Conservation (phyloP, 2,797 vertebrate genomes). For the Eutrigla gurnardus region DNA sequence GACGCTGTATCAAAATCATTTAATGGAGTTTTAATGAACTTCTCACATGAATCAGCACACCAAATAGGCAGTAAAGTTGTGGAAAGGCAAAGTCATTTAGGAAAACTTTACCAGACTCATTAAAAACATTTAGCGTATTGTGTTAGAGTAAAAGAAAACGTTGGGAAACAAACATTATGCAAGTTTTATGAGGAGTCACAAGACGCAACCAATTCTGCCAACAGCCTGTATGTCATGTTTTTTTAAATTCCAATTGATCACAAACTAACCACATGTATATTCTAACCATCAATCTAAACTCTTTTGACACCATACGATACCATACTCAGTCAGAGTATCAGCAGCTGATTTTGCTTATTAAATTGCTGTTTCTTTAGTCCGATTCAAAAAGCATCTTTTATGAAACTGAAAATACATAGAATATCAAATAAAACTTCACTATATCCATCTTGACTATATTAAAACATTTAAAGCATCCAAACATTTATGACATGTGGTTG, state of each 20-base stretch:
- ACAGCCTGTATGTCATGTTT: neutral
- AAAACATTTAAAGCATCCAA: no score
- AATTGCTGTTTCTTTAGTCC: no score
- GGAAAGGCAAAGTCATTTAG: constrained; percentile 18
- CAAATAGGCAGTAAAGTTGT: constrained; percentile 9
- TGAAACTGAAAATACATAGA: no score
- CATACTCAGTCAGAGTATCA: no score
- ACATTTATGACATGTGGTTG: no score
- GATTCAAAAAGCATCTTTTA: no score
- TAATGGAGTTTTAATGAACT: constrained; percentile 26
- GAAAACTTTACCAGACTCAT: constrained; percentile 34
- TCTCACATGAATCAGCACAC: constrained; percentile 26
- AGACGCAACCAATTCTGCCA: constrained; percentile 5
- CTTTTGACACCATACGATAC: neutral
- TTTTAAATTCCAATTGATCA: neutral
- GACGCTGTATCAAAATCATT: constrained; percentile 14
- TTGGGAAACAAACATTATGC: constrained; percentile 50
- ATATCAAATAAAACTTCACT: no score
- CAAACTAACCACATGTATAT: constrained; percentile 6
- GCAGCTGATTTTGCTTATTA: no score
- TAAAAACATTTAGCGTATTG: constrained; percentile 41
- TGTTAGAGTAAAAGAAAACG: constrained; percentile 24
- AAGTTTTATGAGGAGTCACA: constrained; percentile 38
- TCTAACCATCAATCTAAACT: neutral
- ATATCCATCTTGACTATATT: no score